Conservation (phyloP, 1,140 invertebrate species). For the Anoplophora glabripennis region DNA sequence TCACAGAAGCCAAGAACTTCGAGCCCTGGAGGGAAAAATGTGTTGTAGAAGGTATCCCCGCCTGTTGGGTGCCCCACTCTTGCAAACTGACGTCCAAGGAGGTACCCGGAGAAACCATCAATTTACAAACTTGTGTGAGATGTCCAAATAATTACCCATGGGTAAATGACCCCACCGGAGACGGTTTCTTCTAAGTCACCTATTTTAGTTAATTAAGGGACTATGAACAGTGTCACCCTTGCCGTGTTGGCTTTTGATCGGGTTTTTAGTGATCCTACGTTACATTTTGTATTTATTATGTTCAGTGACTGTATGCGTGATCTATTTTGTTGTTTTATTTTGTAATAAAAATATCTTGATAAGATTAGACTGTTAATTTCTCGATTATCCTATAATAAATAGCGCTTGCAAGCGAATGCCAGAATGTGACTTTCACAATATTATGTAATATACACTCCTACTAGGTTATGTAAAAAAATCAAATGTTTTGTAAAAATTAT, state of each 20-base stretch:
- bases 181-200: constrained; percentile 62
- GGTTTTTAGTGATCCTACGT: constrained; percentile 39
- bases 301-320: constrained; percentile 43
- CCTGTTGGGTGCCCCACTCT: constrained; percentile 84
- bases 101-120: constrained; percentile 88
- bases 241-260: constrained; percentile 15
- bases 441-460: constrained; percentile 35
- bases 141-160: constrained; percentile 94
- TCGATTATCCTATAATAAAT: constrained; percentile 5
- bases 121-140: constrained; percentile 87
- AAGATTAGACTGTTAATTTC: constrained; percentile 40
- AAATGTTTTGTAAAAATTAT: constrained; percentile 27
- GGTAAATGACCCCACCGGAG: constrained; percentile 89
- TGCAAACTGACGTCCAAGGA: constrained; percentile 91
- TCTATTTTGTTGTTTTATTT: constrained; percentile 38
- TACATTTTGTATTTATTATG: constrained; percentile 41
- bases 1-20: constrained; percentile 84
- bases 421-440: constrained; percentile 30
- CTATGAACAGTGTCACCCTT: constrained; percentile 26
- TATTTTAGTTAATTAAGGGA: constrained; percentile 25
- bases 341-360: constrained; percentile 33
- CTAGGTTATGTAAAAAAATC: constrained; percentile 3
- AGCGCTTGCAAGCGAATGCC: neutral
- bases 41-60: constrained; percentile 70
- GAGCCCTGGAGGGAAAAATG: constrained; percentile 94